Base-by-base conservation (phyloP, 2,888 invertebrate species). In the Aquatica leii region DNA sequence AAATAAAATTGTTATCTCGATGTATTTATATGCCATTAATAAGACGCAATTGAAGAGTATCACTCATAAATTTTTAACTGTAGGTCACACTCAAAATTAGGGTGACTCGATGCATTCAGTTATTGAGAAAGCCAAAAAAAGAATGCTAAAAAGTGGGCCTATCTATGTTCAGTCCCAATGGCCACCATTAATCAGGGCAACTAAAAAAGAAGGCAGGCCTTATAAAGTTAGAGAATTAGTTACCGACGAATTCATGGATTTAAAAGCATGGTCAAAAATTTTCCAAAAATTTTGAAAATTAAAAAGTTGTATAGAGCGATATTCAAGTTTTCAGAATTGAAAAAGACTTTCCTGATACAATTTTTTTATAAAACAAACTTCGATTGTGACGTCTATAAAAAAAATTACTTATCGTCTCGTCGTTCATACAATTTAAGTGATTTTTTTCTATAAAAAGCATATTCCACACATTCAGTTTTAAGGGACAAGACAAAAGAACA, bases 281-380 rank as follows among this genome's bases (percentile, higher is more conserved):
- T 57, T 18, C 12, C 20, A 57, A 37, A 57, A 49, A n/a, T n/a
- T n/a, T n/a, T n/a, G n/a, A n/a, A n/a, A n/a, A 56, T 34, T 35
- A 49, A 52, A 48, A 60, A 46, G 60, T 60, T 12, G 35, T 55
- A 48, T 46, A 55, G 49, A 48, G 48, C 55, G 34, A 55, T 24
- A 60, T 55, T 40, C 20, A 55, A 55, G 40, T 60, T n/a, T n/a
- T n/a, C n/a, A n/a, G n/a, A n/a, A n/a, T n/a, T 35, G 55, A 54
- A 46, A 48, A 65, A 48, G 24, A 59, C 41, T 65, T 50, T 37
- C 52, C 61, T 20, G 43, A 52, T 34, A 37, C 31, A 15, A 35
- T 31, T 65, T 37, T 62, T 65, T 46, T 65, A 57, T 60, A 57
- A 65, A 62, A 48, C 48, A 46, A 15, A 60, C 49, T 55, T 55